phyloP scores from a whole-genome alignment of 2,797 vertebrate species.

The Bryconaethiops microstoma region DNA sequence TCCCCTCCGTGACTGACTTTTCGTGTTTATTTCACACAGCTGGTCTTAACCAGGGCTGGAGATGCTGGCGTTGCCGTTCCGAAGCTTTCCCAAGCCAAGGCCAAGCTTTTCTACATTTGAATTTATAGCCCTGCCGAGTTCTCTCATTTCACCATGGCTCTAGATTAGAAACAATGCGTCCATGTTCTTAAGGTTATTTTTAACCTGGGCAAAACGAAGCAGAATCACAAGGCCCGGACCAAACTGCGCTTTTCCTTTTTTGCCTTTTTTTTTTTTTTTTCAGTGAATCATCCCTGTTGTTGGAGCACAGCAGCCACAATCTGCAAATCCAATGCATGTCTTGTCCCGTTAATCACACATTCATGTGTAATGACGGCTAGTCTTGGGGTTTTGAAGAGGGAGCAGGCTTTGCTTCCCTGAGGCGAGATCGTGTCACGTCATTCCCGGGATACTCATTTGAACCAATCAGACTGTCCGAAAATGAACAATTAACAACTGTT shows the following conservation, averaged over 20 bases:
- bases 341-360: constrained; percentile 53
- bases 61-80: background rate
- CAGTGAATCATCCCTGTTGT: constrained; percentile 5
- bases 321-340: constrained; percentile 15
- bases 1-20: background rate
- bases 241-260: constrained; percentile 2
- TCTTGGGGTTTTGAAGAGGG: constrained; percentile 53
- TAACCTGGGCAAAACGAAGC: constrained; percentile 53
- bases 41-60: background rate
- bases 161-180: background rate
- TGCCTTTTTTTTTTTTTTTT: background rate
- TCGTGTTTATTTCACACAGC: background rate
- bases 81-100: background rate
- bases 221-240: constrained; percentile 51
- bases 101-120: constrained; percentile 3
- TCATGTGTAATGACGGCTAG: constrained; percentile 55
- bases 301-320: background rate
- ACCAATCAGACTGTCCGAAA: constrained; percentile 53
- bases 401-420: constrained; percentile 41
- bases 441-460: background rate
- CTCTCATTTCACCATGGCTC: constrained; percentile 7
- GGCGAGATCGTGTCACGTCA: constrained; percentile 47
- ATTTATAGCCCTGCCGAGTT: background rate
- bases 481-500: constrained; percentile 8
- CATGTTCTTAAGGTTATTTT: constrained; percentile 55